These are phyloP conservation scores for Arothron firmamentum DNA, from an alignment of 2,113 vertebrate species.

Conservation along the genomic window DNA sequence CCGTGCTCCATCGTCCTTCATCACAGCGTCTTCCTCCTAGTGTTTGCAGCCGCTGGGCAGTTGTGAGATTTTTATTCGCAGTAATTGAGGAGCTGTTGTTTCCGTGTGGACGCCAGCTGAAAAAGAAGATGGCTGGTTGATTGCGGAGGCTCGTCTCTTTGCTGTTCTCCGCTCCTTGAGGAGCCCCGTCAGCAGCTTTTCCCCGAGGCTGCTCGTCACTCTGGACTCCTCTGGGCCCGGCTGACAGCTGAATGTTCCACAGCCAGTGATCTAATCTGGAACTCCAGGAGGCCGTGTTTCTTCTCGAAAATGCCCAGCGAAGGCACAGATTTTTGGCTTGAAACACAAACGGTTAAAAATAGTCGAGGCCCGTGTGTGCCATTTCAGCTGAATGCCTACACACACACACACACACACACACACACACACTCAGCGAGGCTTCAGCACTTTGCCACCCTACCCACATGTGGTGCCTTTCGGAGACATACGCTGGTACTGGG, in stretches of 20 bases:
- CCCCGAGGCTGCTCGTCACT: slow-evolving; percentile 6
- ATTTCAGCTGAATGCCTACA: slow-evolving; percentile 32
- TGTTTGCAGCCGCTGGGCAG: background rate
- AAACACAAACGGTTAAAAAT: slow-evolving; percentile 17
- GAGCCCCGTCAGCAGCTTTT: slow-evolving; percentile 16
- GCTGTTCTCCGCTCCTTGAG: slow-evolving; percentile 20
- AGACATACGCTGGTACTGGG: slow-evolving; percentile 21
- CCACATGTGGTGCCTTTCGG: slow-evolving; percentile 23
- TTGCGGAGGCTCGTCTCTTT: slow-evolving; percentile 19
- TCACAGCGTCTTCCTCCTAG: background rate
- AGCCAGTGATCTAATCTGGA: background rate
- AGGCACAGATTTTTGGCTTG: slow-evolving; percentile 3
- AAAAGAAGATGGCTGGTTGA: slow-evolving; percentile 24
- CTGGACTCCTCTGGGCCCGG: background rate
- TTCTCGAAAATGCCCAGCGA: background rate
- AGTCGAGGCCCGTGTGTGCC: slow-evolving; percentile 3
- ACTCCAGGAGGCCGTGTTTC: background rate
- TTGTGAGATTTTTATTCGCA: background rate
- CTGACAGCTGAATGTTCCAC: background rate
- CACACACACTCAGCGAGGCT: slow-evolving; percentile 16
- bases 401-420: slow-evolving; percentile 21
- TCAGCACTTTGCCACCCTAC: slow-evolving; percentile 22
- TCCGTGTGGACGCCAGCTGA: slow-evolving; percentile 13
- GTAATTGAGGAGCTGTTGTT: slow-evolving; percentile 6
- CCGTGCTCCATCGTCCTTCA: too few relatives aligned